Conservation (phyloP, 1,140 invertebrate genomes). For the Magallana angulata region DNA sequence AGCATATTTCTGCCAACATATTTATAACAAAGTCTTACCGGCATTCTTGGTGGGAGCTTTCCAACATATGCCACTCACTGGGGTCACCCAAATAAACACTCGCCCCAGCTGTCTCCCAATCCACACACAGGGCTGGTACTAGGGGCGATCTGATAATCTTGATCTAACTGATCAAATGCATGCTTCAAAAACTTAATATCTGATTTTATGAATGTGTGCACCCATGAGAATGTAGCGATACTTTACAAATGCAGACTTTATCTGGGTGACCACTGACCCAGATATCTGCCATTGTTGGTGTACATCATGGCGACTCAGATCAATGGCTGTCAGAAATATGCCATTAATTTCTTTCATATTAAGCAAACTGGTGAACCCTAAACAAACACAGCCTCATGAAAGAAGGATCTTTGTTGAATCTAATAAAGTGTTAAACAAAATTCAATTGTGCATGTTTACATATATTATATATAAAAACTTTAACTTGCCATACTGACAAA, state of each 20-base stretch:
- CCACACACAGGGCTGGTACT: not conserved
- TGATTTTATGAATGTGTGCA: slow-evolving; percentile 4
- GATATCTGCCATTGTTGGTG: not conserved
- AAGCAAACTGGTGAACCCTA: not conserved
- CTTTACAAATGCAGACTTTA: not conserved
- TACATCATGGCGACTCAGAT: not conserved
- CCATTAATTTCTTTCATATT: not conserved
- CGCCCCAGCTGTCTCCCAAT: not conserved
- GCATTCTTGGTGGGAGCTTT: not conserved
- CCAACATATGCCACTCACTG: not conserved
- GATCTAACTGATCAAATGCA: slow-evolving; percentile 2
- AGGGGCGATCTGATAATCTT: not conserved
- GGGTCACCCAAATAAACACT: not conserved
- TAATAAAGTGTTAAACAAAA: slow-evolving; percentile 5
- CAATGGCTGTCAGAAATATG: not conserved
- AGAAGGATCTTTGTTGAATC: slow-evolving; percentile 4
- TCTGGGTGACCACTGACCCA: not conserved
- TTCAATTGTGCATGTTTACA: too few relatives aligned
- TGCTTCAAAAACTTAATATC: not conserved
- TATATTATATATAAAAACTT: too few relatives aligned
- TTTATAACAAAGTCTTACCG: too few relatives aligned
- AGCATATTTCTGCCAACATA: too few relatives aligned
- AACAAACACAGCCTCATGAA: not conserved
- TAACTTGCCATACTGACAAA: too few relatives aligned
- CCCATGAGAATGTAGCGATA: not conserved